Conservation (phyloP, 2,113 vertebrate species). For the Hippocampus guttulatus region DNA sequence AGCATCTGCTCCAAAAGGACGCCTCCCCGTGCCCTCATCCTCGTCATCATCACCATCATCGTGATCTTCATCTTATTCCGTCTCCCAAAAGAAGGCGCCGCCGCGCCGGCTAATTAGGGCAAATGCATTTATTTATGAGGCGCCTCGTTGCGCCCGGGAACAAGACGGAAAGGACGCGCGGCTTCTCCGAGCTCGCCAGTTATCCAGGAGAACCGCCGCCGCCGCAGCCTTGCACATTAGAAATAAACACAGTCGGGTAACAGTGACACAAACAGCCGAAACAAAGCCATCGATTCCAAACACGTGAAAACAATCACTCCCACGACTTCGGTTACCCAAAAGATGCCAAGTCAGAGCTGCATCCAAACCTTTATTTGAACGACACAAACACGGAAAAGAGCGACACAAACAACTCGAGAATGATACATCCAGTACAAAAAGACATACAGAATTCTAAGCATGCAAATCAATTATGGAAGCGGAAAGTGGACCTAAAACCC, state of each 20-base stretch:
- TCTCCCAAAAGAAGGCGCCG: slow-evolving; percentile 66
- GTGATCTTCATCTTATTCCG: slow-evolving; percentile 30
- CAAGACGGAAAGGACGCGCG: slow-evolving; percentile 42
- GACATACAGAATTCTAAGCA: too few relatives aligned
- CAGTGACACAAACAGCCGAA: background rate
- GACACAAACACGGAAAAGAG: too few relatives aligned
- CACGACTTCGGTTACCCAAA: too few relatives aligned
- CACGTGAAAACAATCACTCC: background rate
- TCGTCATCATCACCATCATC: slow-evolving; percentile 19
- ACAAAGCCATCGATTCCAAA: background rate
- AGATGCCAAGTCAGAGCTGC: too few relatives aligned
- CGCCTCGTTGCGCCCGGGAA: slow-evolving; percentile 70
- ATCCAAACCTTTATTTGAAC: background rate
- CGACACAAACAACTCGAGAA: too few relatives aligned
- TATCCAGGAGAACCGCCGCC: background rate
- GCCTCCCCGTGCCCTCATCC: slow-evolving; percentile 67
- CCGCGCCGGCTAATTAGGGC: slow-evolving; percentile 74
- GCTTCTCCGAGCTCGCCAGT: background rate
- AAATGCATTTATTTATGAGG: slow-evolving; percentile 78
- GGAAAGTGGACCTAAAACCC: too few relatives aligned
- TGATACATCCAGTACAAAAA: too few relatives aligned
- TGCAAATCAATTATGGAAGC: too few relatives aligned
- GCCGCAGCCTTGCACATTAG: background rate
- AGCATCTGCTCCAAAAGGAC: slow-evolving; percentile 80
- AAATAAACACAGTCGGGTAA: background rate